Conservation (phyloP, 2,797 vertebrate genomes). For the Varecia variegata region DNA sequence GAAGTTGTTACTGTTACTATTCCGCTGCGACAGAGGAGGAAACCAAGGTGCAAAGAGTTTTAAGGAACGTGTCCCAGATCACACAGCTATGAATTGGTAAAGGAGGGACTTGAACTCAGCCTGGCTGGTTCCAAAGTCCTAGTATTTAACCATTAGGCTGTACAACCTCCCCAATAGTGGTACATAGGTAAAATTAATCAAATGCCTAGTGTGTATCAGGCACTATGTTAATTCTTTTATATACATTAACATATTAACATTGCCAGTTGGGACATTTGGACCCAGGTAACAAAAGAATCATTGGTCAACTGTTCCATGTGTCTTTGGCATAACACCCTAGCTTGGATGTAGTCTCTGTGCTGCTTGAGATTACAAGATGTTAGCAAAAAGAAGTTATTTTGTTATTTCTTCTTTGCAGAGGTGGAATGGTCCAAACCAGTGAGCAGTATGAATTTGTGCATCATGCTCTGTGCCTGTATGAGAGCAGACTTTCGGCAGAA, state of each 20-base stretch:
- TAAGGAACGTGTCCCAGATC: background rate
- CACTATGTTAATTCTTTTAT: background rate
- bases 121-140: background rate
- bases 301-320: background rate
- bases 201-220: background rate
- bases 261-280: background rate
- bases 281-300: background rate
- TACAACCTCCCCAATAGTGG: background rate
- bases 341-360: background rate
- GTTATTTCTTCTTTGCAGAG: slow-evolving; percentile 84
- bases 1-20: background rate
- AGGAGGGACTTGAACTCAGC: background rate
- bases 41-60: background rate
- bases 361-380: background rate
- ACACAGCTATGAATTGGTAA: background rate
- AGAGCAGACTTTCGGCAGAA: slow-evolving; percentile 90
- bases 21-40: background rate
- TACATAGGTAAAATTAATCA: background rate
- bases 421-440: slow-evolving; percentile 98
- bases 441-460: slow-evolving; percentile 99
- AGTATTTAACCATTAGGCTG: background rate
- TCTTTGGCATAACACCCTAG: background rate
- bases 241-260: background rate
- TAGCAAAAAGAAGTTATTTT: slow-evolving; percentile 50
- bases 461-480: slow-evolving; percentile 94